phyloP scores from a whole-genome alignment of 2,888 invertebrate genomes.

The Epistrophe eligans region DNA sequence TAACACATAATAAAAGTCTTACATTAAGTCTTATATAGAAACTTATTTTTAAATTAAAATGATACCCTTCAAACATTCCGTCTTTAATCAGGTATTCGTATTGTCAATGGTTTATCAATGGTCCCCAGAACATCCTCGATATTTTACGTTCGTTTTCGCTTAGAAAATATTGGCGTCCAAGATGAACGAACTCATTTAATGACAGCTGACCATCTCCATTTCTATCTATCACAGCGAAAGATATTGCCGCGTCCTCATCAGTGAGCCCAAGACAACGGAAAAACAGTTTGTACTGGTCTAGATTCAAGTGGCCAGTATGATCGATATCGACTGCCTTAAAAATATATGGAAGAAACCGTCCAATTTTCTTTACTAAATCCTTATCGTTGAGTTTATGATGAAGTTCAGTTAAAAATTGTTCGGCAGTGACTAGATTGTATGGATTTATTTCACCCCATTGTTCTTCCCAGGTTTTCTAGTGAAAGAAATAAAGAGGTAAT shows the following conservation, averaged over 20 bases:
- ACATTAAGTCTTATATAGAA: constrained; percentile 30
- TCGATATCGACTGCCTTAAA: constrained; percentile 95
- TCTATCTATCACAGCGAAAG: constrained; percentile 91
- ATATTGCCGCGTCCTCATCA: constrained; percentile 90
- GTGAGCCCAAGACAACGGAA: constrained; percentile 91
- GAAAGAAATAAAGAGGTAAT: constrained; percentile 62
- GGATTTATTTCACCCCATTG: constrained; percentile 93
- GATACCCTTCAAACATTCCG: not conserved
- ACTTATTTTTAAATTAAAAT: not conserved
- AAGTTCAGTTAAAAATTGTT: constrained; percentile 93
- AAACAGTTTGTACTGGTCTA: constrained; percentile 93
- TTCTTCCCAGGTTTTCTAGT: constrained; percentile 90
- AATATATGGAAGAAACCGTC: constrained; percentile 91
- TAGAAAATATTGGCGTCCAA: constrained; percentile 92
- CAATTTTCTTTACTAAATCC: constrained; percentile 89
- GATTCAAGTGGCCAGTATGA: constrained; percentile 90
- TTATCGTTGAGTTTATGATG: constrained; percentile 92
- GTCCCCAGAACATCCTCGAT: constrained; percentile 95
- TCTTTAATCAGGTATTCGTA: constrained; percentile 63
- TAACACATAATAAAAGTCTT: constrained; percentile 77
- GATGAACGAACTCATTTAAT: constrained; percentile 90
- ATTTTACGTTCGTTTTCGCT: constrained; percentile 90
- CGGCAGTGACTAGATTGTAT: constrained; percentile 92
- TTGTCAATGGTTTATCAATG: constrained; percentile 86
- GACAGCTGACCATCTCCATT: constrained; percentile 92